Evolutionary conservation across 2,888 invertebrate genomes (phyloP).

Genomic region (Oscheius sp.): DNA sequence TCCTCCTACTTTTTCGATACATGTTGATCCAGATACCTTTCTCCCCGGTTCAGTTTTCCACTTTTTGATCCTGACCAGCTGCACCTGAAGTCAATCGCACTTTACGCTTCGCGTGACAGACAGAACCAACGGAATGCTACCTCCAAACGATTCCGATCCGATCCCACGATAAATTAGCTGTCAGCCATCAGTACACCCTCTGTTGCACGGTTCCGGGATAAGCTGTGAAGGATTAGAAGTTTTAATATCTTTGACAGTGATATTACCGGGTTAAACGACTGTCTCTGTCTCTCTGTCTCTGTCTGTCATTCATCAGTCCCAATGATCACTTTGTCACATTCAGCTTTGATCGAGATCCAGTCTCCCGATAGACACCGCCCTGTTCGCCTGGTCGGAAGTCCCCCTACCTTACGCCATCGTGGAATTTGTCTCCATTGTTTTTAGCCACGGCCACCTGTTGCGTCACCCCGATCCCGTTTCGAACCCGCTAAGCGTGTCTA

Average conservation of each 20-base stretch:
- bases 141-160: no score
- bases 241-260: no score
- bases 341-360: not conserved
- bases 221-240: not conserved
- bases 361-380: not conserved
- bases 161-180: no score
- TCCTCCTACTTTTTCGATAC: not conserved
- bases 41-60: not conserved
- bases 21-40: not conserved
- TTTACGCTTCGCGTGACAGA: not conserved
- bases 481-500: constrained; percentile 23
- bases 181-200: no score
- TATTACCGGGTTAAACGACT: not conserved
- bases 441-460: constrained; percentile 23
- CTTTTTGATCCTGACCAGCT: not conserved
- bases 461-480: constrained; percentile 28
- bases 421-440: constrained; percentile 26
- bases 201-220: not conserved
- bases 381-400: constrained; percentile 7
- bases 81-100: not conserved
- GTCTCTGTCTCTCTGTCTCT: not conserved
- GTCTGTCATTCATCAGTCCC: not conserved
- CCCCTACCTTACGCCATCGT: constrained; percentile 2
- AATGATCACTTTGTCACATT: no score
- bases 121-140: no score